These are phyloP conservation scores for Holothuria leucospilota DNA, from an alignment of 53 echinoderm and acorn worm genomes.

Conservation along the genomic window DNA sequence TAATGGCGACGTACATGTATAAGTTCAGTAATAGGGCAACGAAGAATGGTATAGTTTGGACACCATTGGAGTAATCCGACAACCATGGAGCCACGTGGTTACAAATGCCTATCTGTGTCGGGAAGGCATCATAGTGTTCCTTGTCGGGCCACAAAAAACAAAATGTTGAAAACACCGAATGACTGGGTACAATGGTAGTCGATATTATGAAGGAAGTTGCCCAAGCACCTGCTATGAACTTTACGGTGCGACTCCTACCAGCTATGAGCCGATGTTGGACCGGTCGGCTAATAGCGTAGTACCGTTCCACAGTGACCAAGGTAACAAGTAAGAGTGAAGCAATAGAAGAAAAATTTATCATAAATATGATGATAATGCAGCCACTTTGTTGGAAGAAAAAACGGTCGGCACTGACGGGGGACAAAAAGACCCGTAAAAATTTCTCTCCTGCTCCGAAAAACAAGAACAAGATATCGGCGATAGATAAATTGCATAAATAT, in stretches of 20 bases:
- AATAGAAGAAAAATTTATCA: constrained; percentile 64
- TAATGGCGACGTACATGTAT: constrained; percentile 70
- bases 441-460: constrained; percentile 76
- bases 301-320: constrained; percentile 82
- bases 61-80: constrained; percentile 49
- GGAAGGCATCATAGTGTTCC: constrained; percentile 47
- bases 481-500: constrained; percentile 80
- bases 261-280: constrained; percentile 68
- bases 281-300: constrained; percentile 80
- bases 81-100: constrained; percentile 27
- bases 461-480: constrained; percentile 80
- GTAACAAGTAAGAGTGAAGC: constrained; percentile 81
- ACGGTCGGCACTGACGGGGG: constrained; percentile 69
- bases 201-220: constrained; percentile 54
- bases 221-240: constrained; percentile 63
- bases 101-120: constrained; percentile 52
- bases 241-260: constrained; percentile 69
- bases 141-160: constrained; percentile 77
- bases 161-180: constrained; percentile 23
- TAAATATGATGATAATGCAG: constrained; percentile 65
- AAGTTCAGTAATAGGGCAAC: constrained; percentile 68
- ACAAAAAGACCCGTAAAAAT: constrained; percentile 59
- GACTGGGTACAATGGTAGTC: constrained; percentile 36
- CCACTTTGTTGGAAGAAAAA: constrained; percentile 48
- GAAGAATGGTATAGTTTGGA: constrained; percentile 84